Conservation (phyloP, 2,888 invertebrate genomes). For the Cenopis cana region DNA sequence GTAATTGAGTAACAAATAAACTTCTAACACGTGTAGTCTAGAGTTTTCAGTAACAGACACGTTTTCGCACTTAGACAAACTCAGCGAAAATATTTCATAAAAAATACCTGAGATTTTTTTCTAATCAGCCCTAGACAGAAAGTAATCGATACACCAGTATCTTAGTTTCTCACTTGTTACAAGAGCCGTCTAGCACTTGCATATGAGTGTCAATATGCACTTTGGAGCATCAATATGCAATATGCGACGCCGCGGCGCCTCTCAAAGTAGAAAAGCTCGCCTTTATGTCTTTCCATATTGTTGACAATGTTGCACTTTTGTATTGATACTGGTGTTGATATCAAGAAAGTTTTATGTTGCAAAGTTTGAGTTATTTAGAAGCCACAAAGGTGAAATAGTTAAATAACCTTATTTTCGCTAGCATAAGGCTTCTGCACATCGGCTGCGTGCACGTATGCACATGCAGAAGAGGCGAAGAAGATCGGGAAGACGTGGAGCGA, state of each 20-base stretch:
- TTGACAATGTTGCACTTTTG: conserved; percentile 14
- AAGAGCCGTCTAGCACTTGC: background rate
- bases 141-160: conserved; percentile 10
- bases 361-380: background rate
- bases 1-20: no score
- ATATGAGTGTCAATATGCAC: conserved; percentile 34
- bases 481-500: no score
- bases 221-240: conserved; percentile 38
- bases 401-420: no score
- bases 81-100: no score
- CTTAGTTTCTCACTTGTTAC: conserved; percentile 5
- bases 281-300: conserved; percentile 21
- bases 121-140: conserved; percentile 15
- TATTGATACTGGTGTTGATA: conserved; percentile 1
- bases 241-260: conserved; percentile 19
- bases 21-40: no score
- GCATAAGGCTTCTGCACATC: no score
- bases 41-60: no score
- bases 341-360: background rate
- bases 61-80: no score
- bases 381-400: background rate
- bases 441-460: no score
- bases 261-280: conserved; percentile 13
- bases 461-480: no score
- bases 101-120: background rate